These are phyloP conservation scores for rabbit (Oryctolagus cuniculus) DNA, from an alignment of 2,113 vertebrate genomes.

Conservation along the genomic window DNA sequence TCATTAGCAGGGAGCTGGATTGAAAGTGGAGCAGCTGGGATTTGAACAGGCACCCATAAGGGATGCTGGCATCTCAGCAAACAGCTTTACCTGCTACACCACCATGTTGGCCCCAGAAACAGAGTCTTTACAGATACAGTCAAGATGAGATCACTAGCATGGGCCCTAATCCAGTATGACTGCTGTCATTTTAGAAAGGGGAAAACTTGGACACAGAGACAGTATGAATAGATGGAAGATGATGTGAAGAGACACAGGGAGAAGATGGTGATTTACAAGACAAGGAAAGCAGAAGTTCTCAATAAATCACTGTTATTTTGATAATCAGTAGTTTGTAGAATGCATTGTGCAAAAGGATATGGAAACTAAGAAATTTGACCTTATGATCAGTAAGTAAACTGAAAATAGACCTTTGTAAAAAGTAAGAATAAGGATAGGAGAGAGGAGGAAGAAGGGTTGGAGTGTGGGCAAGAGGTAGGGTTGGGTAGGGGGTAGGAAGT, in stretches of 20 bases:
- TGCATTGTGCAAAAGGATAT: neutral
- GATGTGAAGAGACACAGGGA: neutral
- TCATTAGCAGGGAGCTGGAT: too few relatives aligned
- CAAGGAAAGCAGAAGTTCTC: neutral
- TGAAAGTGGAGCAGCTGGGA: too few relatives aligned
- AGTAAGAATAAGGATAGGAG: too few relatives aligned
- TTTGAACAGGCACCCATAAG: too few relatives aligned
- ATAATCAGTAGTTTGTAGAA: neutral
- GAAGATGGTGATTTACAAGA: neutral
- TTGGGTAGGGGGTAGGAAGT: too few relatives aligned
- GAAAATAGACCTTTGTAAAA: too few relatives aligned
- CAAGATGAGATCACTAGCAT: neutral
- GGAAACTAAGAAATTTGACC: neutral
- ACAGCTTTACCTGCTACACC: too few relatives aligned
- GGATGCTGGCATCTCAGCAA: too few relatives aligned
- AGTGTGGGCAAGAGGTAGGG: too few relatives aligned
- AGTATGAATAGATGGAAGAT: neutral
- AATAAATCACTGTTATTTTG: conserved; percentile 1
- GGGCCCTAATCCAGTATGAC: neutral
- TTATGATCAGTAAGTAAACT: too few relatives aligned
- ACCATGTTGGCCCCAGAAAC: too few relatives aligned
- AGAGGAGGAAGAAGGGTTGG: too few relatives aligned
- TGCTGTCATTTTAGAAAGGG: neutral
- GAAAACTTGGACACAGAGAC: neutral
- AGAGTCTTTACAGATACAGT: neutral